Conservation (phyloP, 2,888 invertebrate species). For the Lasioglossum calceatum region DNA sequence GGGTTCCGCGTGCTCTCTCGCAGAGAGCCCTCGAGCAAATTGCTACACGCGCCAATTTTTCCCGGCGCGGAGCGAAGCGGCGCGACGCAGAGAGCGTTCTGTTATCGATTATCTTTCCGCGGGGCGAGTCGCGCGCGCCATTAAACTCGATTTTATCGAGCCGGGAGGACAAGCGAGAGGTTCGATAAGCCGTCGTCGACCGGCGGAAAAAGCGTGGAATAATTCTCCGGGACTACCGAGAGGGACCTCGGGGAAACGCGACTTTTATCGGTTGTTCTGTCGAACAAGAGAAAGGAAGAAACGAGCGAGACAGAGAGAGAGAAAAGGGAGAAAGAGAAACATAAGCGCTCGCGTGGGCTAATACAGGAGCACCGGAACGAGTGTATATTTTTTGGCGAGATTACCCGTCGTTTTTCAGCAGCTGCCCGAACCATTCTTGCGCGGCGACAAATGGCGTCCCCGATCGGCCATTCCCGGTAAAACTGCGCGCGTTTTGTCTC, state of each 20-base stretch:
- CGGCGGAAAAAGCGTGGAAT: not conserved
- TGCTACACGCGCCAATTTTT: not conserved
- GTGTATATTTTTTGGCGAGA: slow-evolving; percentile 69
- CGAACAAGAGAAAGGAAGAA: not conserved
- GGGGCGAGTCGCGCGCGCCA: slow-evolving; percentile 1
- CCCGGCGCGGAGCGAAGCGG: not conserved
- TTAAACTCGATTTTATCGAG: slow-evolving; percentile 13
- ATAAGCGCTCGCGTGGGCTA: not conserved
- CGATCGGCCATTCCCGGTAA: slow-evolving; percentile 73
- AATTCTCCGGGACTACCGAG: not conserved
- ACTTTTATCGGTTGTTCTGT: not conserved
- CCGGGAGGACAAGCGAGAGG: not conserved
- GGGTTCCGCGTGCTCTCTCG: not conserved
- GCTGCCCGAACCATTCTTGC: slow-evolving; percentile 64
- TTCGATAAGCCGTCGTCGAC: not conserved
- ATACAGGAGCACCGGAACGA: slow-evolving; percentile 36
- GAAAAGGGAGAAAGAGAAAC: not conserved
- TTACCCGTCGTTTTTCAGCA: slow-evolving; percentile 70
- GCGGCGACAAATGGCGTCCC: slow-evolving; percentile 72
- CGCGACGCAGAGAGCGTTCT: slow-evolving; percentile 1
- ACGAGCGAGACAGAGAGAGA: not conserved
- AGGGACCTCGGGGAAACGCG: not conserved
- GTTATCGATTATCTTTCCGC: slow-evolving; percentile 11
- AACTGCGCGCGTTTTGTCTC: slow-evolving; percentile 72
- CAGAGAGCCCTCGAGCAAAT: not conserved